A percentile compares a stretch with the other conserved stretches of the same genome.
Conservation (phyloP, 2,888 invertebrate species). For the Chelonus formosanus region DNA sequence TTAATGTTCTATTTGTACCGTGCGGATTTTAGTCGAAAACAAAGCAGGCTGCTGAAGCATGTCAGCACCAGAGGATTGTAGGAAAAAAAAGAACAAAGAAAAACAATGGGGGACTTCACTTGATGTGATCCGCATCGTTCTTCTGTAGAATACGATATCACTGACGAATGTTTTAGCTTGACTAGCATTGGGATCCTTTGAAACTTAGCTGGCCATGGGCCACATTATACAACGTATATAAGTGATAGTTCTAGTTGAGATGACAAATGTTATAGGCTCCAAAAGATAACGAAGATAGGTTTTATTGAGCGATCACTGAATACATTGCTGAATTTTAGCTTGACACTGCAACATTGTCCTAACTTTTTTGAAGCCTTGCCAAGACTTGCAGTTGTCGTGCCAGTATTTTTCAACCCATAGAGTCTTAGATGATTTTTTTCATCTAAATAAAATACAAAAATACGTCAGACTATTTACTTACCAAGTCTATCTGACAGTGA, state of each 20-base stretch:
- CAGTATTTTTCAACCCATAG: slow-evolving; percentile 11
- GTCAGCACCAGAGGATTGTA: slow-evolving; percentile 16
- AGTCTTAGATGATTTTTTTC: not conserved
- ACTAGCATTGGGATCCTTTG: slow-evolving; percentile 22
- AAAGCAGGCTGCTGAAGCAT: slow-evolving; percentile 23
- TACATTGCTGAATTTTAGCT: slow-evolving; percentile 18
- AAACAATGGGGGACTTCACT: not conserved
- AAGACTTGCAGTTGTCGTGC: slow-evolving; percentile 25
- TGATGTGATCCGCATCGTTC: not conserved
- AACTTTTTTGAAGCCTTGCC: slow-evolving; percentile 30
- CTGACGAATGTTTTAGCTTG: slow-evolving; percentile 14
- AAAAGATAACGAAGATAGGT: slow-evolving; percentile 20
- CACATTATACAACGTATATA: slow-evolving; percentile 46
- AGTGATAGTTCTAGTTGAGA: slow-evolving; percentile 48
- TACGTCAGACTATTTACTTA: too few species aligned
- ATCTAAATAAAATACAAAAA: too few species aligned
- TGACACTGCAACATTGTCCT: slow-evolving; percentile 1
- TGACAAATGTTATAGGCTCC: slow-evolving; percentile 36
- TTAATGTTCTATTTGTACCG: slow-evolving; percentile 32
- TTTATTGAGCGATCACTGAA: slow-evolving; percentile 26
- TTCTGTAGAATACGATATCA: slow-evolving; percentile 28
- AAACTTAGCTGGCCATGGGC: slow-evolving; percentile 52
- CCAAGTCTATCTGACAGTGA: too few species aligned
- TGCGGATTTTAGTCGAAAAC: slow-evolving; percentile 9
- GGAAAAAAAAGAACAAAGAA: slow-evolving; percentile 6